Conservation (phyloP, 2,888 invertebrate species). For the Labia minor region DNA sequence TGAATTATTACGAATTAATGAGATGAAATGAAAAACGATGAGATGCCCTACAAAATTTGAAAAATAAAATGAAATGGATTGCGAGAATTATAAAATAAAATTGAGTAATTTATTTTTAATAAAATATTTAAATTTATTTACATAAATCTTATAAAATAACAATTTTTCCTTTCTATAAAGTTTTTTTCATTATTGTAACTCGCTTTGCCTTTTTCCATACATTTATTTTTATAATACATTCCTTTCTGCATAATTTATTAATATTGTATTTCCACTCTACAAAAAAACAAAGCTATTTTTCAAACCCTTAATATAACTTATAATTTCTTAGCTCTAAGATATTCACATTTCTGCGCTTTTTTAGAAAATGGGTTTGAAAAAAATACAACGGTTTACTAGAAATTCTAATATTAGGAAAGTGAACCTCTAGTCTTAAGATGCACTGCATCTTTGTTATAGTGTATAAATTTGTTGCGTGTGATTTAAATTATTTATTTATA, state of each 20-base stretch:
- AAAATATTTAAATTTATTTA: too few relatives aligned
- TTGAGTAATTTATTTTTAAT: too few relatives aligned
- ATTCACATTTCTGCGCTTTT: background rate
- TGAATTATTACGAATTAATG: too few relatives aligned
- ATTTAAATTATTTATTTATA: slow-evolving; percentile 7
- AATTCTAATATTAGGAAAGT: background rate
- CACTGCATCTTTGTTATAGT: slow-evolving; percentile 13
- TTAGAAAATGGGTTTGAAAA: background rate
- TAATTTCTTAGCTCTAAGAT: background rate
- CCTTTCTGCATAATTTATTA: background rate
- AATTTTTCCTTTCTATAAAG: too few relatives aligned
- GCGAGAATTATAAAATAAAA: too few relatives aligned
- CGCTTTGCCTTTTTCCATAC: too few relatives aligned
- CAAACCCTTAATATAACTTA: background rate
- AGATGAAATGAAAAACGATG: too few relatives aligned
- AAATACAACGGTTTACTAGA: background rate
- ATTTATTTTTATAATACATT: background rate
- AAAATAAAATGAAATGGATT: too few relatives aligned
- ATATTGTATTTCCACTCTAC: background rate
- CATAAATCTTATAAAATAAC: too few relatives aligned
- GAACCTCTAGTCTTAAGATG: background rate
- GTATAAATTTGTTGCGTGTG: slow-evolving; percentile 13
- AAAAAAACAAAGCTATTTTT: slow-evolving; percentile 8
- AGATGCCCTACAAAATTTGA: too few relatives aligned
- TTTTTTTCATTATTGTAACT: too few relatives aligned